These are phyloP conservation scores for Mythimna vitellina DNA, from an alignment of 2,888 invertebrate genomes.

Conservation along the genomic window DNA sequence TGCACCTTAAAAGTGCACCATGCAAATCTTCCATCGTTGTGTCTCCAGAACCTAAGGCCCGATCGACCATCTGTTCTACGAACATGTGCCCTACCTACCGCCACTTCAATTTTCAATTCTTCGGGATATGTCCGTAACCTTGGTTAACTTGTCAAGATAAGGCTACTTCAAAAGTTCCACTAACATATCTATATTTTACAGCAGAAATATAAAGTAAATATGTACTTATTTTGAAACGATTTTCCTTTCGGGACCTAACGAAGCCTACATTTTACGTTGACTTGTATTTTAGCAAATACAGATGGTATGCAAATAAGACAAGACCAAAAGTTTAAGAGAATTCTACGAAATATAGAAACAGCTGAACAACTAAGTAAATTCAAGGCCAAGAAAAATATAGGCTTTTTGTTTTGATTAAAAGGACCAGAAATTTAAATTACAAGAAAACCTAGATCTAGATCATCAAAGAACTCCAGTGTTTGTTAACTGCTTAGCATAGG, in stretches of 20 bases:
- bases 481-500: neutral
- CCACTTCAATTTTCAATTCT: no score
- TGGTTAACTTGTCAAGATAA: neutral
- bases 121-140: no score
- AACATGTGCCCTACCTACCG: no score
- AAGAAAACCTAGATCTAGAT: no score
- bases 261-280: neutral
- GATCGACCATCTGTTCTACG: no score
- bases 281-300: conserved; percentile 26
- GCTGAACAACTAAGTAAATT: neutral
- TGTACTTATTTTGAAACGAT: neutral
- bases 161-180: conserved; percentile 2
- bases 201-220: neutral
- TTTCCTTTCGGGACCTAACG: neutral
- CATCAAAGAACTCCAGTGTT: no score
- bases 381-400: neutral
- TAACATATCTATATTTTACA: neutral
- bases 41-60: no score
- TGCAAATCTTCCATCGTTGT: no score
- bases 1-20: no score
- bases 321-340: neutral
- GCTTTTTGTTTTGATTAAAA: neutral
- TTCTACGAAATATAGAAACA: neutral
- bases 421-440: no score
- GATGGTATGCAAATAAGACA: conserved; percentile 25